phyloP scores from a whole-genome alignment of 53 echinoderm and acorn worm genomes.

The Mesocentrotus franciscanus region DNA sequence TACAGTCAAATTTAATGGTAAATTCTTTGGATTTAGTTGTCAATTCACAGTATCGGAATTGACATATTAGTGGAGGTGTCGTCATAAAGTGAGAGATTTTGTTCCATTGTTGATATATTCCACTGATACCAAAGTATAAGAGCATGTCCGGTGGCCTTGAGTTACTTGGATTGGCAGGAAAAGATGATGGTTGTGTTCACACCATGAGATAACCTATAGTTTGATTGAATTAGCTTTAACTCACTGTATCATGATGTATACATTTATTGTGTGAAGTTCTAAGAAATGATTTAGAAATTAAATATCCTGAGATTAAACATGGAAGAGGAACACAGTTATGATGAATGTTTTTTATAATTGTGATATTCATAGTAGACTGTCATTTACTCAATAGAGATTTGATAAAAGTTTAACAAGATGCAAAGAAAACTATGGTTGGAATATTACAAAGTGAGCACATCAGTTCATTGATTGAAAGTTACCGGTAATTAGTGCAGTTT shows the following conservation, averaged over 20 bases:
- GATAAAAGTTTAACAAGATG: no score
- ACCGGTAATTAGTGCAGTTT: no score
- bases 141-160: slow-evolving; percentile 5
- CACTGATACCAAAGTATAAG: background rate
- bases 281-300: no score
- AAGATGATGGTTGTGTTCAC: background rate
- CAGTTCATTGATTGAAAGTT: no score
- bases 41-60: background rate
- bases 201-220: background rate
- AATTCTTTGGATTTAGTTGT: background rate
- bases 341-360: no score
- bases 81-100: background rate
- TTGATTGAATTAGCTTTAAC: background rate
- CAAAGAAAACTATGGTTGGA: no score
- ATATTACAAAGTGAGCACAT: no score
- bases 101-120: background rate
- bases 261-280: no score
- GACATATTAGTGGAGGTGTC: background rate
- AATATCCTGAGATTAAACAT: background rate
- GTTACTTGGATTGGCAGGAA: background rate
- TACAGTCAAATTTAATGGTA: background rate
- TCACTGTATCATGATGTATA: background rate
- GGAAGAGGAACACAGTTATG: background rate
- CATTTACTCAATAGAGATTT: no score
- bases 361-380: no score